Evolutionary conservation across 2,113 vertebrate genomes (phyloP).

Genomic region (Turdus rufiventris): DNA sequence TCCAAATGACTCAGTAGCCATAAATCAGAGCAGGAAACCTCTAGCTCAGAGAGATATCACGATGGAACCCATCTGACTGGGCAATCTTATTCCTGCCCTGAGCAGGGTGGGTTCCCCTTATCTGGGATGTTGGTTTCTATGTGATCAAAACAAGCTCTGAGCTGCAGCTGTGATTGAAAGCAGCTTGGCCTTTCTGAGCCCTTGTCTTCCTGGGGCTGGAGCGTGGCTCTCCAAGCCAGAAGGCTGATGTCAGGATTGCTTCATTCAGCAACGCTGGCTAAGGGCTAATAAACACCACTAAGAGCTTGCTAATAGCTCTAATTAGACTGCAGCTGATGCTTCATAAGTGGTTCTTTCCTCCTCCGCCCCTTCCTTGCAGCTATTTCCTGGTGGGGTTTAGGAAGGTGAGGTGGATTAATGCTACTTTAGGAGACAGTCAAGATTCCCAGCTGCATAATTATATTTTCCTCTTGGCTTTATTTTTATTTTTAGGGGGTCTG

Average conservation of each 20-base stretch:
- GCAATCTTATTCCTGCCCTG: not conserved
- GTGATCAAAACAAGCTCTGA: not conserved
- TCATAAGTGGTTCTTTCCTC: slow-evolving; percentile 26
- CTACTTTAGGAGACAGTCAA: not conserved
- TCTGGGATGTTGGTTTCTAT: not conserved
- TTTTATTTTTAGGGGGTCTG: not conserved
- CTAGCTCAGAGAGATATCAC: not conserved
- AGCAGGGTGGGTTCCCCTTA: not conserved
- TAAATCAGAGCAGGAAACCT: not conserved
- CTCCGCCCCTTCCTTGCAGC: not conserved
- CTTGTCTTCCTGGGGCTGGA: not conserved
- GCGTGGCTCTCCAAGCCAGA: not conserved
- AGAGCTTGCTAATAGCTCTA: slow-evolving; percentile 51
- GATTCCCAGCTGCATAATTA: not conserved
- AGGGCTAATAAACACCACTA: slow-evolving; percentile 38
- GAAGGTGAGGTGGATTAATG: slow-evolving; percentile 45
- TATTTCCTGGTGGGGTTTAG: slow-evolving; percentile 29
- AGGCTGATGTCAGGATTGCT: slow-evolving; percentile 28
- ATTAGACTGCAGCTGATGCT: slow-evolving; percentile 53
- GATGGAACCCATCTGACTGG: not conserved
- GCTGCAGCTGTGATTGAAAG: not conserved
- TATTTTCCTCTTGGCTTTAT: not conserved
- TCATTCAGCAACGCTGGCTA: not conserved
- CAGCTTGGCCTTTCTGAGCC: not conserved
- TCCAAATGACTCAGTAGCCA: not conserved